phyloP scores from a whole-genome alignment of 2,797 vertebrate species.

The Artibeus lituratus region DNA sequence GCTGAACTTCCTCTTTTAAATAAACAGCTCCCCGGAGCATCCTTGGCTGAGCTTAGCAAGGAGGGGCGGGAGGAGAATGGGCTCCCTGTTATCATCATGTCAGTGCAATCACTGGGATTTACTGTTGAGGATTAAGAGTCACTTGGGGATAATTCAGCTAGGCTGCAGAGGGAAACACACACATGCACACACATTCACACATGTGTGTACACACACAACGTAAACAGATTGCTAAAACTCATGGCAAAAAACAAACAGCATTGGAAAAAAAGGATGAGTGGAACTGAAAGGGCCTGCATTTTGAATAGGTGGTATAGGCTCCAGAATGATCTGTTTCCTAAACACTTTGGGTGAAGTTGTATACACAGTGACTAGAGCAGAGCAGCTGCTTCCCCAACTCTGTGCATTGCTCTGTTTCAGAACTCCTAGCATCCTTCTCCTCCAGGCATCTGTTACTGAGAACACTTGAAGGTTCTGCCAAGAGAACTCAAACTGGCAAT shows the following conservation, averaged over 20 bases:
- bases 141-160: slow-evolving; percentile 67
- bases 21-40: slow-evolving; percentile 41
- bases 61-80: neutral
- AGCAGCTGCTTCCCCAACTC: slow-evolving; percentile 73
- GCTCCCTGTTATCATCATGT: slow-evolving; percentile 48
- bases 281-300: slow-evolving; percentile 47
- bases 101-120: slow-evolving; percentile 69
- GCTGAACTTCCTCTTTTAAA: slow-evolving; percentile 14
- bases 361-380: slow-evolving; percentile 54
- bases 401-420: slow-evolving; percentile 70
- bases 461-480: slow-evolving; percentile 59
- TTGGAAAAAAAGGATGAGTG: neutral
- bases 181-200: neutral
- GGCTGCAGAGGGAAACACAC: slow-evolving; percentile 30
- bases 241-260: slow-evolving; percentile 63
- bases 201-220: neutral
- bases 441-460: slow-evolving; percentile 53
- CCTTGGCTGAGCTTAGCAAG: slow-evolving; percentile 61
- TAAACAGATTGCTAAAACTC: slow-evolving; percentile 67
- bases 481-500: slow-evolving; percentile 69
- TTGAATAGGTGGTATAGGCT: slow-evolving; percentile 40
- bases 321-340: slow-evolving; percentile 60
- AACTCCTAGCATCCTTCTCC: slow-evolving; percentile 57
- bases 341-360: slow-evolving; percentile 60
- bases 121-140: slow-evolving; percentile 62